phyloP scores from a whole-genome alignment of 2,113 vertebrate species.

The Lates calcarifer region DNA sequence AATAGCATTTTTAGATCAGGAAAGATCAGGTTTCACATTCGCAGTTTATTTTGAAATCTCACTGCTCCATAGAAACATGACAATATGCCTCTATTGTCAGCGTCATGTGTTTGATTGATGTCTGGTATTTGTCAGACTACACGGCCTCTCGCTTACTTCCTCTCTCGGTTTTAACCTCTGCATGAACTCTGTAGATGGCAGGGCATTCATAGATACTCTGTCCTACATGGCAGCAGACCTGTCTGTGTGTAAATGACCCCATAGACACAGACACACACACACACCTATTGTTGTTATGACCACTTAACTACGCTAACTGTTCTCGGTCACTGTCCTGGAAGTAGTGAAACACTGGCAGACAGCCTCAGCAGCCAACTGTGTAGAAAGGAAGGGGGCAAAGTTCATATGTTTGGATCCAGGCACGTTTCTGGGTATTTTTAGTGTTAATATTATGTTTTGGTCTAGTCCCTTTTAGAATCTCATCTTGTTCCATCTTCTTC shows the following conservation, averaged over 20 bases:
- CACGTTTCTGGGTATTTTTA: slow-evolving; percentile 15
- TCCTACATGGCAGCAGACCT: slow-evolving; percentile 63
- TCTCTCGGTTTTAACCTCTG: slow-evolving; percentile 65
- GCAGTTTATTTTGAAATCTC: slow-evolving; percentile 5
- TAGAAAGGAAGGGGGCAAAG: slow-evolving; percentile 53
- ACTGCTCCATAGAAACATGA: slow-evolving; percentile 3
- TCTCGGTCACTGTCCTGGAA: slow-evolving; percentile 37
- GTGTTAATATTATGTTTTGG: slow-evolving; percentile 9
- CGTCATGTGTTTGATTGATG: slow-evolving; percentile 40
- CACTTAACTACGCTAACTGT: slow-evolving; percentile 31
- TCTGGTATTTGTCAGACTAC: slow-evolving; percentile 59
- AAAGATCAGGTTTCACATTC: background rate
- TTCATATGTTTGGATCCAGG: slow-evolving; percentile 24
- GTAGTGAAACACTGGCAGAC: slow-evolving; percentile 40
- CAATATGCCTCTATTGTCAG: slow-evolving; percentile 12
- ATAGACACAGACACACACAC: slow-evolving; percentile 14
- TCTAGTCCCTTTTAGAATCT: background rate
- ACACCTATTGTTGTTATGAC: slow-evolving; percentile 58
- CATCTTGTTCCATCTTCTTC: background rate
- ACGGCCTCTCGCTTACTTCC: slow-evolving; percentile 65
- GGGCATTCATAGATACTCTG: slow-evolving; percentile 60
- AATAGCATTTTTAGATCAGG: background rate
- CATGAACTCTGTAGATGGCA: slow-evolving; percentile 59
- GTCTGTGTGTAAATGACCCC: slow-evolving; percentile 52
- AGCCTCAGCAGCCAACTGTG: slow-evolving; percentile 46